These are phyloP conservation scores for Chaetops frenatus DNA, from an alignment of 2,113 vertebrate species.

Conservation along the genomic window DNA sequence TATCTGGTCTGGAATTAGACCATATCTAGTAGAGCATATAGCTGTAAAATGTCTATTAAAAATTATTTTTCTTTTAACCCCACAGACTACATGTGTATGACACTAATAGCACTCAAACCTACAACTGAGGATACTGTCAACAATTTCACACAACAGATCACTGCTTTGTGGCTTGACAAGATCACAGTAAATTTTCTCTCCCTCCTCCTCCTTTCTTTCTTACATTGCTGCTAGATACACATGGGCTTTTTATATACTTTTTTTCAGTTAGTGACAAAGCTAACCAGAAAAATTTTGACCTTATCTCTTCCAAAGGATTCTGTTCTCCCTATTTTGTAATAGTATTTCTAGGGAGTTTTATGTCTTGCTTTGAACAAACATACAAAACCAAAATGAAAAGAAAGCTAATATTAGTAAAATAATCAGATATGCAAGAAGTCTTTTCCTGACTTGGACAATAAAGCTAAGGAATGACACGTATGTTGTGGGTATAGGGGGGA, in stretches of 20 bases:
- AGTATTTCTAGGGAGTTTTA: neutral
- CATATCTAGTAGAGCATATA: neutral
- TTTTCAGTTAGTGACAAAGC: neutral
- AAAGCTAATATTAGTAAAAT: neutral
- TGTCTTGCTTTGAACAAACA: neutral
- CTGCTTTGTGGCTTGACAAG: neutral
- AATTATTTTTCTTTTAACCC: neutral
- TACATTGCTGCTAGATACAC: neutral
- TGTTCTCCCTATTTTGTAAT: neutral
- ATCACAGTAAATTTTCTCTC: neutral
- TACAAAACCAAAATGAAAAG: neutral
- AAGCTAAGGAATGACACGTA: neutral
- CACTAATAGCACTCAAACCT: neutral
- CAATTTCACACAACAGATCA: neutral
- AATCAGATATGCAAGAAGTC: neutral
- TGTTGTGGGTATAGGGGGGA: rapidly evolving
- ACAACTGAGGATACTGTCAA: neutral
- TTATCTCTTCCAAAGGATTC: neutral
- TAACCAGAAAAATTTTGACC: neutral
- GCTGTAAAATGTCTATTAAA: neutral
- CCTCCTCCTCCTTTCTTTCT: neutral
- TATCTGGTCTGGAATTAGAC: neutral
- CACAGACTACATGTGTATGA: neutral
- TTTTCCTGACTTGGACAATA: neutral
- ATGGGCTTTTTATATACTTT: neutral